Percentiles rank a stretch among this genome's conserved stretches.
Conservation (phyloP, 2,797 vertebrate genomes). For the Gastrophryne carolinensis region DNA sequence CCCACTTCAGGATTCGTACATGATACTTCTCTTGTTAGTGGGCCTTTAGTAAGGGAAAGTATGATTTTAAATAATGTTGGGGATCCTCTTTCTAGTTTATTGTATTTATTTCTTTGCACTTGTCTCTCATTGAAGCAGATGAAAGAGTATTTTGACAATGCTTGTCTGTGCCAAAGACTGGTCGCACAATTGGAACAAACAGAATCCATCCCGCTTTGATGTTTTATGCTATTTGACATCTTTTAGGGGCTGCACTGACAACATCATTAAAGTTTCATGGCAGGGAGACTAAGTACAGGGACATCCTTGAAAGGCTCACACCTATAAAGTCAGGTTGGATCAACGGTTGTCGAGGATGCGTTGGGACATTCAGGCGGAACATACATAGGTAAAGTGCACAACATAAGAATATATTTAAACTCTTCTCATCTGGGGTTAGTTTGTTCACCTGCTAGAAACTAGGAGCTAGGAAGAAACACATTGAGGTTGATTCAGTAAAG, state of each 20-base stretch:
- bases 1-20: too few relatives aligned
- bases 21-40: too few relatives aligned
- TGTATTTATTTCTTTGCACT: too few relatives aligned
- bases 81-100: too few relatives aligned
- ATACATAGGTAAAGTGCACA: not conserved
- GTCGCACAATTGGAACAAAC: conserved; percentile 31
- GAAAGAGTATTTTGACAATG: conserved; percentile 28
- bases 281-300: conserved; percentile 15
- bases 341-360: not conserved
- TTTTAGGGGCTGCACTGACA: conserved; percentile 42
- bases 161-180: conserved; percentile 26
- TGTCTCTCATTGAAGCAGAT: conserved; percentile 21
- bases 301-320: conserved; percentile 28
- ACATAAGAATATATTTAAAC: not conserved
- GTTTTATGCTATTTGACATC: conserved; percentile 40
- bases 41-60: too few relatives aligned
- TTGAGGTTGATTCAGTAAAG: too few relatives aligned
- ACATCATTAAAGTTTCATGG: conserved; percentile 47
- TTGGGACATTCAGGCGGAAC: not conserved
- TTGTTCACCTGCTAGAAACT: too few relatives aligned
- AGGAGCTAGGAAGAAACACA: too few relatives aligned
- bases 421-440: not conserved
- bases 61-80: too few relatives aligned
- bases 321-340: conserved; percentile 4
- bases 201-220: conserved; percentile 39